These are phyloP conservation scores for Xanthia icteritia DNA, from an alignment of 2,888 invertebrate genomes.

Conservation along the genomic window DNA sequence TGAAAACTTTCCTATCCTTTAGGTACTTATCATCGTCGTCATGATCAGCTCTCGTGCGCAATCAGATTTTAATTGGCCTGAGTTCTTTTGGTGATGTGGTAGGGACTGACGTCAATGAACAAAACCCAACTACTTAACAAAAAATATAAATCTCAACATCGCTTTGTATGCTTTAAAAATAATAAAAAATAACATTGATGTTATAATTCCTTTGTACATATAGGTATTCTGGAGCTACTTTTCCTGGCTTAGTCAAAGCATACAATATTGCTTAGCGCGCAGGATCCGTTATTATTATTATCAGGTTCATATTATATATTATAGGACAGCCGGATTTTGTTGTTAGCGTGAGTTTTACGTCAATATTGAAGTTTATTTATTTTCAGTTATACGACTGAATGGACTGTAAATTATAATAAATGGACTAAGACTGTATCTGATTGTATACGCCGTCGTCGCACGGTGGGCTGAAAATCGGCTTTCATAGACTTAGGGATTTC, in stretches of 20 bases:
- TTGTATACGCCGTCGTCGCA: not conserved
- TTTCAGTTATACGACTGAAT: too few species aligned
- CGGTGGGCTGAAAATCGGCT: too few species aligned
- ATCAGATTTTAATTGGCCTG: not conserved
- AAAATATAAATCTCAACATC: not conserved
- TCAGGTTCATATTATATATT: too few species aligned
- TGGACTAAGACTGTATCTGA: not conserved
- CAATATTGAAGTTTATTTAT: too few species aligned
- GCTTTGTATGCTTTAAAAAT: not conserved
- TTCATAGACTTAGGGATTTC: too few species aligned
- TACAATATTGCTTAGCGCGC: not conserved
- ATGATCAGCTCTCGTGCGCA: not conserved
- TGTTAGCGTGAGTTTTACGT: too few species aligned
- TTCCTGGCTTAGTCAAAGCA: too few species aligned
- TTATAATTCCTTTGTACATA: not conserved
- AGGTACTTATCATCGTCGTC: too few species aligned
- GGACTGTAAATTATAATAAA: too few species aligned
- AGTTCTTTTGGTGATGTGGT: not conserved
- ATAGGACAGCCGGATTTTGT: too few species aligned
- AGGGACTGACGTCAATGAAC: slow-evolving; percentile 1
- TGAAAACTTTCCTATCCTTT: too few species aligned
- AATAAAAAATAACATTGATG: not conserved
- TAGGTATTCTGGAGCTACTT: too few species aligned
- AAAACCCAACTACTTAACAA: slow-evolving; percentile 2
- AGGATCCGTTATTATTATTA: not conserved